Percentiles rank a stretch among this genome's conserved stretches.
phyloP scores from a whole-genome alignment of 2,113 vertebrate genomes.

The Ictidomys tridecemlineatus region DNA sequence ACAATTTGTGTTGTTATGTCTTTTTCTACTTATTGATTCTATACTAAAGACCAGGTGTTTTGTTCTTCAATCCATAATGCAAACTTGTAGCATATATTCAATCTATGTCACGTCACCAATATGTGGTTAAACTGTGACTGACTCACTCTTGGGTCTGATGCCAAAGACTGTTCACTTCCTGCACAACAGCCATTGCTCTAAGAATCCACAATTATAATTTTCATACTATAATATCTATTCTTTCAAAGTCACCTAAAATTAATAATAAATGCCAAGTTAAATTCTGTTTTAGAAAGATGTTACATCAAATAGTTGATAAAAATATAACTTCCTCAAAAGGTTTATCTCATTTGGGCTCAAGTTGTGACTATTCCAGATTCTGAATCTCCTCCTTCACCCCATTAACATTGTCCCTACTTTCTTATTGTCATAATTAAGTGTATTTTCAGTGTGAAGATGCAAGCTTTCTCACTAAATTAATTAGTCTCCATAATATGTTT shows the following conservation, averaged over 20 bases:
- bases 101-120: no score
- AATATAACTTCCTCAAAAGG: background rate
- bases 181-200: background rate
- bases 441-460: slow-evolving; percentile 80
- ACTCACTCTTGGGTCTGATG: background rate
- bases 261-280: background rate
- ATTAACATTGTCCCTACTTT: slow-evolving; percentile 67
- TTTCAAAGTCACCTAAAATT: background rate
- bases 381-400: background rate
- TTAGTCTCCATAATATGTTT: slow-evolving; percentile 74
- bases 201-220: background rate
- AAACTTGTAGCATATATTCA: background rate
- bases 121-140: background rate
- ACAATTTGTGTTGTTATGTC: background rate
- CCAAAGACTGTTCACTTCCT: background rate
- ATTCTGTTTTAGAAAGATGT: background rate
- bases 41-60: background rate
- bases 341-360: background rate
- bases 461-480: slow-evolving; percentile 78
- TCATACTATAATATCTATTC: background rate
- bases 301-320: background rate
- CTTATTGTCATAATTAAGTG: slow-evolving; percentile 78
- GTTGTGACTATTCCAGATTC: background rate
- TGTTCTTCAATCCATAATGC: background rate
- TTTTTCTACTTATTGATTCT: background rate